These are phyloP conservation scores for Leptinotarsa lineolata DNA, from an alignment of 1,140 invertebrate species.

Conservation along the genomic window DNA sequence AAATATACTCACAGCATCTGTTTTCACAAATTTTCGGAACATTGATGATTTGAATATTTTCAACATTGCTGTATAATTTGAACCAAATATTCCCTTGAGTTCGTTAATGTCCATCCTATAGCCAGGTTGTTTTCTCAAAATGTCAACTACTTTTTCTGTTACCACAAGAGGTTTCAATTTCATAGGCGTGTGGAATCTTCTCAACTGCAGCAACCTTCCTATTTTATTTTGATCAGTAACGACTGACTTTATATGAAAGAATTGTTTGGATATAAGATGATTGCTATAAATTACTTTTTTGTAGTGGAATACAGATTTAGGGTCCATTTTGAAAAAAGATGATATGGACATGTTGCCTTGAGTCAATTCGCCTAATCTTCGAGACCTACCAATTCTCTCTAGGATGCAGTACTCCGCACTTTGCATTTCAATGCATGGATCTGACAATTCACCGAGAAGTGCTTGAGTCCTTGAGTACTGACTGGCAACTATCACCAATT, in stretches of 20 bases:
- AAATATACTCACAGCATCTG: constrained; percentile 49
- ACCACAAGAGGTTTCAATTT: constrained; percentile 63
- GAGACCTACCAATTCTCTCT: constrained; percentile 75
- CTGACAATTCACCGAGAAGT: constrained; percentile 60
- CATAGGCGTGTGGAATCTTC: constrained; percentile 64
- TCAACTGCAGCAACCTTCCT: constrained; percentile 64
- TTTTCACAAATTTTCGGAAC: constrained; percentile 58
- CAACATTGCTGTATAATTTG: constrained; percentile 56
- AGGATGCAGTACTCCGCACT: constrained; percentile 72
- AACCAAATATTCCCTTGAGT: constrained; percentile 56
- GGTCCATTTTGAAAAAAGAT: constrained; percentile 53
- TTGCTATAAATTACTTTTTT: constrained; percentile 65
- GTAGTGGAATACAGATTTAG: constrained; percentile 64
- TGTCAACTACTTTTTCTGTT: constrained; percentile 62
- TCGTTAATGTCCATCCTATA: constrained; percentile 61
- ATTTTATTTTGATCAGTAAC: constrained; percentile 39
- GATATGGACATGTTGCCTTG: constrained; percentile 66
- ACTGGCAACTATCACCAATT: constrained; percentile 73
- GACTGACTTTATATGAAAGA: constrained; percentile 53
- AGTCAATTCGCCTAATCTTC: constrained; percentile 73
- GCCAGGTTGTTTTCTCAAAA: constrained; percentile 62
- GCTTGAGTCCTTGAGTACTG: constrained; percentile 65
- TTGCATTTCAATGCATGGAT: constrained; percentile 62
- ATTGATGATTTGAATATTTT: constrained; percentile 60
- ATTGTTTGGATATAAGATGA: constrained; percentile 69